A percentile compares a stretch with the other conserved stretches of the same genome.
These are phyloP conservation scores for Polydrusus cervinus DNA, from an alignment of 2,888 invertebrate species.

Conservation along the genomic window DNA sequence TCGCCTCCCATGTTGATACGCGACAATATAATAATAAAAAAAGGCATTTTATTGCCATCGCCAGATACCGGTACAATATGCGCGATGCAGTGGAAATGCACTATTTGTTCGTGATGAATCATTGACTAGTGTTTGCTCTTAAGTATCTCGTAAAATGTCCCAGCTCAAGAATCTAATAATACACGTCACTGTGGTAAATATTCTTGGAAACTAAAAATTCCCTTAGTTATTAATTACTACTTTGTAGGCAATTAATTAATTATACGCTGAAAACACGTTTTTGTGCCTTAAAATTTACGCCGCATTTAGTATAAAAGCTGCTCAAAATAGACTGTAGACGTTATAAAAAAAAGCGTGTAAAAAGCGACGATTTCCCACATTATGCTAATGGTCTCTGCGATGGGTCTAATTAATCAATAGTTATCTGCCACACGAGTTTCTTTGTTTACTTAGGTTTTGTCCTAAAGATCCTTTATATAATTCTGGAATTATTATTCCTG, in stretches of 20 bases:
- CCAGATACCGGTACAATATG: no score
- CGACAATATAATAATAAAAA: no score
- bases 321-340: neutral
- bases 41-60: no score
- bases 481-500: no score
- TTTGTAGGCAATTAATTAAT: constrained; percentile 32
- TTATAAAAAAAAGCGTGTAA: neutral
- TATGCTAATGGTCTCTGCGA: neutral
- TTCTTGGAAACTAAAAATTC: constrained; percentile 32
- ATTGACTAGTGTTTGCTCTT: no score
- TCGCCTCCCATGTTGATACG: no score
- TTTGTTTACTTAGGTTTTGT: neutral
- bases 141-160: neutral
- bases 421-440: neutral
- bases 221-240: constrained; percentile 33
- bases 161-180: neutral
- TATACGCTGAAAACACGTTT: constrained; percentile 25
- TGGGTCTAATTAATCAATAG: neutral
- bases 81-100: no score
- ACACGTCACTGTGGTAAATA: constrained; percentile 5
- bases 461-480: no score
- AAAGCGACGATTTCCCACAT: neutral
- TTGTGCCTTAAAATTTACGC: constrained; percentile 16
- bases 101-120: no score
- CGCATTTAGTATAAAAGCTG: neutral